Percentiles rank a stretch among this genome's conserved stretches.
Conservation (phyloP, 2,888 invertebrate genomes). For the Lasioglossum leucozonium region DNA sequence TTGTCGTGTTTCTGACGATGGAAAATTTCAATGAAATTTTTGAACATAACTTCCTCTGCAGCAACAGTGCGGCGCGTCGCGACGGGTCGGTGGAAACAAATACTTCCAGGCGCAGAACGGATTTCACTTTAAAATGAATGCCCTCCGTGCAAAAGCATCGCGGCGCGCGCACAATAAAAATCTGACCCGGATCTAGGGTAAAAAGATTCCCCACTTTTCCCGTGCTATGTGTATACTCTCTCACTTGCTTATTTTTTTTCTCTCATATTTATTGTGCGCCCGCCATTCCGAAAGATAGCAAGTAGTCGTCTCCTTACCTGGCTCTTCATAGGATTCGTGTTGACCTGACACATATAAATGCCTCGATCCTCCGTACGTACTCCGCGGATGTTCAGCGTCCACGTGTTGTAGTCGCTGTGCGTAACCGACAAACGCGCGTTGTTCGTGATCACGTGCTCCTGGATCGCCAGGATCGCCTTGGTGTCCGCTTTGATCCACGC, state of each 20-base stretch:
- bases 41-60: slow-evolving; percentile 14
- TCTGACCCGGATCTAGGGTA: slow-evolving; percentile 57
- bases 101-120: slow-evolving; percentile 28
- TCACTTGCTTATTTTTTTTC: too few species aligned
- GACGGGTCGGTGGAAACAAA: slow-evolving; percentile 10
- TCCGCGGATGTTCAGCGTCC: slow-evolving; percentile 95
- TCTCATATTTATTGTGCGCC: not conserved
- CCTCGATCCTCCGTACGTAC: slow-evolving; percentile 95
- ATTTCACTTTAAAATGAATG: slow-evolving; percentile 57
- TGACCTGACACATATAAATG: slow-evolving; percentile 97
- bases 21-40: slow-evolving; percentile 21
- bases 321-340: slow-evolving; percentile 97
- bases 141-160: slow-evolving; percentile 33
- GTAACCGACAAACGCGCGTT: slow-evolving; percentile 95
- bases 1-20: not conserved
- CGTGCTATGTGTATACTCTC: not conserved
- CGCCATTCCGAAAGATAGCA: slow-evolving; percentile 1
- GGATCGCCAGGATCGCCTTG: slow-evolving; percentile 96
- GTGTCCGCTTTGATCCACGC: slow-evolving; percentile 98
- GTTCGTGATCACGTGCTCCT: slow-evolving; percentile 97
- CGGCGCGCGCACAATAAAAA: slow-evolving; percentile 45
- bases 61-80: not conserved
- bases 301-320: slow-evolving; percentile 87
- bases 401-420: slow-evolving; percentile 96
- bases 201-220: slow-evolving; percentile 47